Conservation (phyloP, 2,797 vertebrate species). For the Garrulus glandarius region DNA sequence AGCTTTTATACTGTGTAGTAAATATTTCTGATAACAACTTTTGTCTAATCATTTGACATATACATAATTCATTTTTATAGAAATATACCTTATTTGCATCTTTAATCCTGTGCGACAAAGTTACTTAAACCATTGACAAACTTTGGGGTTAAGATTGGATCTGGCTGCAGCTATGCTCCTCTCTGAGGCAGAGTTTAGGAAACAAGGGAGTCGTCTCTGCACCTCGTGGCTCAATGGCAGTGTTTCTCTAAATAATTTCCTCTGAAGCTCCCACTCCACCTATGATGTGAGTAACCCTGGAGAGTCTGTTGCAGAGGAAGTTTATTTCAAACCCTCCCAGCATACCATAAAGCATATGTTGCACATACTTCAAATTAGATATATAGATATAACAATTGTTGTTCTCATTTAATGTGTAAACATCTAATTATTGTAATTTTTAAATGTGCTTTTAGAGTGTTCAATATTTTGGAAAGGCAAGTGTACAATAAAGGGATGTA, state of each 20-base stretch:
- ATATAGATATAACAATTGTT: neutral
- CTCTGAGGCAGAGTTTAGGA: neutral
- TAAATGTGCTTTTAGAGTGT: neutral
- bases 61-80: neutral
- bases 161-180: neutral
- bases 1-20: neutral
- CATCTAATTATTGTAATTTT: neutral
- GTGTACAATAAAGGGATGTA: neutral
- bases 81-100: neutral
- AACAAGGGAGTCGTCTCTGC: neutral
- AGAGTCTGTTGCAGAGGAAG: neutral
- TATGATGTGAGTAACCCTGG: neutral
- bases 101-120: neutral
- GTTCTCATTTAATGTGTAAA: neutral
- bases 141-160: neutral
- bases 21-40: neutral
- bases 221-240: fast-evolving
- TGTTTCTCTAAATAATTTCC: neutral
- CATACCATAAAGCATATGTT: neutral
- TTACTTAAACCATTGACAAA: neutral
- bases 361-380: neutral
- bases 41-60: neutral
- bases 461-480: neutral
- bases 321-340: neutral
- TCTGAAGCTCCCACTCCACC: neutral